A percentile compares a stretch with the other conserved stretches of the same genome.
Conservation (phyloP, 2,113 vertebrate species). For the Hippocampus comes region DNA sequence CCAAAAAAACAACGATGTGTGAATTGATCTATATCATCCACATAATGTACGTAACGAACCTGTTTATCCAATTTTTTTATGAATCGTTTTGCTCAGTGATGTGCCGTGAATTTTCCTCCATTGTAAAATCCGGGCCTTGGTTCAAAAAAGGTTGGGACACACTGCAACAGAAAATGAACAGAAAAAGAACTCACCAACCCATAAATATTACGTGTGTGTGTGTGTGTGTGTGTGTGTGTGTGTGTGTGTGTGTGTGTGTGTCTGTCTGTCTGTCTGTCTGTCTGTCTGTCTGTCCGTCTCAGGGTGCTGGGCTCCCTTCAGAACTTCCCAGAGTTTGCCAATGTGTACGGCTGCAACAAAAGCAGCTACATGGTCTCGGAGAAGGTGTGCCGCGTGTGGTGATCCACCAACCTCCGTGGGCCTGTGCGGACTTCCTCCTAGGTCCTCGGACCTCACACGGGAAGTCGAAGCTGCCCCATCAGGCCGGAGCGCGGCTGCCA, state of each 20-base stretch:
- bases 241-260: neutral
- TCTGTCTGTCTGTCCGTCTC: conserved; percentile 3
- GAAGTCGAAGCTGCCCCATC: conserved; percentile 38
- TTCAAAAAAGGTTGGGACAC: no score
- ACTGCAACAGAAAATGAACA: no score
- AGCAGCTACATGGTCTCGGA: conserved; percentile 82
- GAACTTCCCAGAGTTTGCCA: conserved; percentile 89
- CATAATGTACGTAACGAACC: no score
- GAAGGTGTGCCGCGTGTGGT: conserved; percentile 88
- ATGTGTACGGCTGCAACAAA: conserved; percentile 83
- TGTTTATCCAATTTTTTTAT: no score
- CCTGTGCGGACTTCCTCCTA: neutral
- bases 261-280: no score
- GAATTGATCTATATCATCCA: no score
- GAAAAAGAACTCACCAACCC: no score
- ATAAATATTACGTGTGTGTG: neutral
- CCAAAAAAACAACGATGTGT: no score
- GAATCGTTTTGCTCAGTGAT: no score
- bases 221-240: neutral
- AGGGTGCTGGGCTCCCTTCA: conserved; percentile 92
- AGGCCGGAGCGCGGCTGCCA: conserved; percentile 53
- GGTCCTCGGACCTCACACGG: neutral
- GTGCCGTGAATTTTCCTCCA: no score
- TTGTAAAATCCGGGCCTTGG: no score
- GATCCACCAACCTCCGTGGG: conserved; percentile 50